Percentiles rank a stretch among this genome's conserved stretches.
These are phyloP conservation scores for Diuraphis noxia DNA, from an alignment of 1,140 invertebrate species.

Conservation along the genomic window DNA sequence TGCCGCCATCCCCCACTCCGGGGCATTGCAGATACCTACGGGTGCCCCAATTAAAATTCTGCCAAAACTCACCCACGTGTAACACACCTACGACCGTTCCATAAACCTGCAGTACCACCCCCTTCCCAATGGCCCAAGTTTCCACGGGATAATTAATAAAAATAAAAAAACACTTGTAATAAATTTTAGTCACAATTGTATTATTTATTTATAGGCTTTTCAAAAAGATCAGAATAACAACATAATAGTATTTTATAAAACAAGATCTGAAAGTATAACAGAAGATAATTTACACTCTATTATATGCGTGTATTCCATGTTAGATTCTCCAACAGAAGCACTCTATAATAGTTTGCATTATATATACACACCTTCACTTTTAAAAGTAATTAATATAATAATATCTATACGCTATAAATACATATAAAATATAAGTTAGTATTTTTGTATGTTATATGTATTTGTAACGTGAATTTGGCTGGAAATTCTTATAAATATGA, in stretches of 20 bases:
- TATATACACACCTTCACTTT: slow-evolving; percentile 62
- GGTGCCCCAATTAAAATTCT: too few relatives aligned
- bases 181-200: not conserved
- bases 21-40: too few relatives aligned
- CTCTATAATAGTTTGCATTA: slow-evolving; percentile 66
- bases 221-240: slow-evolving; percentile 20
- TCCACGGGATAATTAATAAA: too few relatives aligned
- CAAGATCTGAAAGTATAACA: slow-evolving; percentile 64
- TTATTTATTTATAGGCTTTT: slow-evolving; percentile 21
- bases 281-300: slow-evolving; percentile 64
- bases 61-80: too few relatives aligned
- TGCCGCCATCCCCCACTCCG: too few relatives aligned
- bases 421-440: too few relatives aligned
- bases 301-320: slow-evolving; percentile 65
- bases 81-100: too few relatives aligned
- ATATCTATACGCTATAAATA: too few relatives aligned
- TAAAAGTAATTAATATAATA: slow-evolving; percentile 59
- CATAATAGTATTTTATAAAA: slow-evolving; percentile 65
- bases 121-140: too few relatives aligned
- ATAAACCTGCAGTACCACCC: too few relatives aligned
- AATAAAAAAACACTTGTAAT: not conserved
- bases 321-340: slow-evolving; percentile 64
- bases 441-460: not conserved
- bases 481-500: not conserved
- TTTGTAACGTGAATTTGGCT: not conserved